Percentiles rank a stretch among this genome's conserved stretches.
phyloP scores from a whole-genome alignment of 2,888 invertebrate species.

The Drosophila paucipuncta region DNA sequence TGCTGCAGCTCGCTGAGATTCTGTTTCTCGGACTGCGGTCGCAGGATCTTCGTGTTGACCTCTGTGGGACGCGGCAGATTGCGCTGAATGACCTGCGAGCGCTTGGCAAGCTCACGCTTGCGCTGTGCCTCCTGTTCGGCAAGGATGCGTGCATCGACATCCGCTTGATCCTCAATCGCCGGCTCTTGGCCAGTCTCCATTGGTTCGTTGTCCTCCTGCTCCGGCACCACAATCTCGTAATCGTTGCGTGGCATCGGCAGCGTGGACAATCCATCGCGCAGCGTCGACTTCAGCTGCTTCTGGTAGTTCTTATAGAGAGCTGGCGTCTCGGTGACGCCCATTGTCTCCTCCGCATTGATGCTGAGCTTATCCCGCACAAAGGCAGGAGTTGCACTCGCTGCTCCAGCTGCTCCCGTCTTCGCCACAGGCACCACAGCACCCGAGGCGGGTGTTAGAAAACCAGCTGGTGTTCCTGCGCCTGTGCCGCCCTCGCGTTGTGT shows the following conservation, averaged over 20 bases:
- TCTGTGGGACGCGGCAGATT: slow-evolving; percentile 93
- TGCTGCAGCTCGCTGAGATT: slow-evolving; percentile 95
- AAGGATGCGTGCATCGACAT: slow-evolving; percentile 90
- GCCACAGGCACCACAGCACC: slow-evolving; percentile 85
- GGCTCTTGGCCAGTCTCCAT: slow-evolving; percentile 84
- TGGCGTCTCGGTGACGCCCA: slow-evolving; percentile 90
- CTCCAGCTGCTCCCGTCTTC: slow-evolving; percentile 60
- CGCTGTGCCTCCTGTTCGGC: slow-evolving; percentile 90
- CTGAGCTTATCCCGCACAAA: slow-evolving; percentile 96
- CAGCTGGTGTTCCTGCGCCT: slow-evolving; percentile 88
- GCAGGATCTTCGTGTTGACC: slow-evolving; percentile 92
- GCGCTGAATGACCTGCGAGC: slow-evolving; percentile 95
- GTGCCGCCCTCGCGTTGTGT: slow-evolving; percentile 89
- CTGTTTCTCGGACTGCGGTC: slow-evolving; percentile 91
- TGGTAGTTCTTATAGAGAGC: slow-evolving; percentile 89
- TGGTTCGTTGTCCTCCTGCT: slow-evolving; percentile 88
- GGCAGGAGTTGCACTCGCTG: slow-evolving; percentile 87
- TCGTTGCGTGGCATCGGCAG: slow-evolving; percentile 98
- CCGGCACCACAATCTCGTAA: slow-evolving; percentile 99
- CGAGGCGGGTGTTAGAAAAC: slow-evolving; percentile 87
- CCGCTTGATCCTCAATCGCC: slow-evolving; percentile 93
- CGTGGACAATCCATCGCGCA: slow-evolving; percentile 91
- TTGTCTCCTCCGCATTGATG: slow-evolving; percentile 95
- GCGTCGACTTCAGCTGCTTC: slow-evolving; percentile 90
- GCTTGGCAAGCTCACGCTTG: slow-evolving; percentile 87